These are phyloP conservation scores for Xenotilapia caudafasciata DNA, from an alignment of 2,113 vertebrate species.

Conservation along the genomic window DNA sequence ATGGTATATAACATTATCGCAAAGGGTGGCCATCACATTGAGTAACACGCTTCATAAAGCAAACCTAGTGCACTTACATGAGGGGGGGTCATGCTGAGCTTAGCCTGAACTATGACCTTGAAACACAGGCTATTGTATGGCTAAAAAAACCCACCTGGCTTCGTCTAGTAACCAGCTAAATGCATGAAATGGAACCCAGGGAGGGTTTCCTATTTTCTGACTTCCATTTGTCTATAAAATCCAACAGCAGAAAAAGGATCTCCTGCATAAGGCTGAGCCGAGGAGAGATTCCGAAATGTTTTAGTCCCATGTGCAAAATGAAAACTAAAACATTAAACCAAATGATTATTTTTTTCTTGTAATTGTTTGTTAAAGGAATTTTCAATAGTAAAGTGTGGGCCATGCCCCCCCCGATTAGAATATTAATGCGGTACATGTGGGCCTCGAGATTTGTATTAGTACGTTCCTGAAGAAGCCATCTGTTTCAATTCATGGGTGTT, in stretches of 20 bases:
- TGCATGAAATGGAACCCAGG: neutral
- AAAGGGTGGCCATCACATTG: neutral
- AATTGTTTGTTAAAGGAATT: neutral
- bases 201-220: neutral
- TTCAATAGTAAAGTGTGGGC: neutral
- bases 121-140: neutral
- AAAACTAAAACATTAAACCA: neutral
- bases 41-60: slow-evolving; percentile 8
- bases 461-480: neutral
- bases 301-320: neutral
- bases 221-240: neutral
- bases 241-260: neutral
- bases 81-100: slow-evolving; percentile 3
- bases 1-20: neutral
- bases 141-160: neutral
- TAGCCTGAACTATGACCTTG: slow-evolving; percentile 29
- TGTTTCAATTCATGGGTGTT: neutral
- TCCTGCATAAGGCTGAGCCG: neutral
- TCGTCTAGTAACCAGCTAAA: neutral
- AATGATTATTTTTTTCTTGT: no score
- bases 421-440: neutral
- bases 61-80: neutral
- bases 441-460: neutral
- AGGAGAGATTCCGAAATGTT: neutral
- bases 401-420: neutral